Evolutionary conservation across 2,113 vertebrate species (phyloP), one percentile per base, ranked within the genome.

Genomic region (Cisticola juncidis): DNA sequence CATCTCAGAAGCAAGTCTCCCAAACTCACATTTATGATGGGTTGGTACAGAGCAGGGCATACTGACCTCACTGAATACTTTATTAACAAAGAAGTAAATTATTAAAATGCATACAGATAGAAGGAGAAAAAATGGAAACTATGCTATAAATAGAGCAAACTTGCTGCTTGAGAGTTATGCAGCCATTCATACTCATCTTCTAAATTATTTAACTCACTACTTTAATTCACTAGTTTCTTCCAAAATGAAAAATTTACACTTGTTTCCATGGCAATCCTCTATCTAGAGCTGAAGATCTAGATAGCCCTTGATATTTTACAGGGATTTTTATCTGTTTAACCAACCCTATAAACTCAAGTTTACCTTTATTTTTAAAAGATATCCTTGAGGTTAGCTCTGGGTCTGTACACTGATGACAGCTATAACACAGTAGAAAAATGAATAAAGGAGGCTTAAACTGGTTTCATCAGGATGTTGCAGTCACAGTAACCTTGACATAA

Each of bases 401-500:
- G 47, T 96, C 94, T 89, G 19, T 72, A 65, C 25, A 51, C 44
- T 88, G 81, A 84, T 71, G 89, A 89, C 69, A 89, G 86, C 64
- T 61, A 71, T 83, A 93, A 64, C 14, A 78, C 47, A 92, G 44
- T 51, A 81, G 74, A 90, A 97, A 97, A 98, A 95, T 94, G 61
- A 96, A 64, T 45, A 86, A 89, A 40, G 19, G 56, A 48, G 56
- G 80, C 72, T 96, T 96, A 92, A 95, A 95, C 64, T 77, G 58
- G 51, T 85, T 96, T 96, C 77, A 95, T 93, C 73, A 90, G 86
- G 93, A 94, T 68, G 60, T 89, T 96, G 70, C 81, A 96, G 92
- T 78, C 86, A 92, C 95, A 60, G 64, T 73, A 96, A 97, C 95
- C 31, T 90, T 45, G 73, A 97, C 88, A 97, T 71, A 97, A 97